These are phyloP conservation scores for Tetrao urogallus DNA, from an alignment of 2,113 vertebrate species.

Conservation along the genomic window DNA sequence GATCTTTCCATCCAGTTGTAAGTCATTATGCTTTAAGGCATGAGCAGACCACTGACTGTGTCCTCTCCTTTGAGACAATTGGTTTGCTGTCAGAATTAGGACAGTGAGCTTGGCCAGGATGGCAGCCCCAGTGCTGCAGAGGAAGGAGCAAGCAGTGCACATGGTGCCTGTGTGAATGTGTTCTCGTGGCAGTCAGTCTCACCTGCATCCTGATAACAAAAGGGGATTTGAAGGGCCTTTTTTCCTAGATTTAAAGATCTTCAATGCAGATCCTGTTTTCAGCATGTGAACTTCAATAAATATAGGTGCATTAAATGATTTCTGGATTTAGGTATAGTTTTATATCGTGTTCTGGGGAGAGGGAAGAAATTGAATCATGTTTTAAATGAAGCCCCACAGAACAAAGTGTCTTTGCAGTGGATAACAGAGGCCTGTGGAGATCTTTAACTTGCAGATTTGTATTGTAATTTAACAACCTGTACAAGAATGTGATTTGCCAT, in stretches of 20 bases:
- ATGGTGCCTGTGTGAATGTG: rapidly evolving
- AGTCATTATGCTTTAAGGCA: not conserved
- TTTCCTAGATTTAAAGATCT: not conserved
- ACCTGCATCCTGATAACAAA: not conserved
- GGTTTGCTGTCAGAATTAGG: not conserved
- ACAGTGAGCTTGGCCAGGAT: not conserved
- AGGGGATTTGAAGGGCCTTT: not conserved
- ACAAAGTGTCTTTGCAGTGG: conserved; percentile 22
- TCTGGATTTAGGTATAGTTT: conserved; percentile 40
- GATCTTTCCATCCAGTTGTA: rapidly evolving
- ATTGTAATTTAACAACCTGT: conserved; percentile 20
- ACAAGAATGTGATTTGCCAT: conserved; percentile 34
- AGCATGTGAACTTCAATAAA: not conserved
- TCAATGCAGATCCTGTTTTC: conserved; percentile 15
- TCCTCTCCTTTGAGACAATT: not conserved
- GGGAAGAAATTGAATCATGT: not conserved
- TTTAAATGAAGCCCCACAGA: conserved; percentile 8
- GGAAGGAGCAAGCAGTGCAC: rapidly evolving
- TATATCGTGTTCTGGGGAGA: not conserved
- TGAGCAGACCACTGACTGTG: not conserved
- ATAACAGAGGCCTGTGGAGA: conserved; percentile 3
- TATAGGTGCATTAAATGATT: conserved; percentile 29
- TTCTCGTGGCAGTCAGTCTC: not conserved
- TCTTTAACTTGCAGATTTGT: conserved; percentile 26
- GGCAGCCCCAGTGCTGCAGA: not conserved